A percentile compares a stretch with the other conserved stretches of the same genome.
Evolutionary conservation across 2,888 invertebrate species (phyloP).

Genomic region (Epinotia bilunana): DNA sequence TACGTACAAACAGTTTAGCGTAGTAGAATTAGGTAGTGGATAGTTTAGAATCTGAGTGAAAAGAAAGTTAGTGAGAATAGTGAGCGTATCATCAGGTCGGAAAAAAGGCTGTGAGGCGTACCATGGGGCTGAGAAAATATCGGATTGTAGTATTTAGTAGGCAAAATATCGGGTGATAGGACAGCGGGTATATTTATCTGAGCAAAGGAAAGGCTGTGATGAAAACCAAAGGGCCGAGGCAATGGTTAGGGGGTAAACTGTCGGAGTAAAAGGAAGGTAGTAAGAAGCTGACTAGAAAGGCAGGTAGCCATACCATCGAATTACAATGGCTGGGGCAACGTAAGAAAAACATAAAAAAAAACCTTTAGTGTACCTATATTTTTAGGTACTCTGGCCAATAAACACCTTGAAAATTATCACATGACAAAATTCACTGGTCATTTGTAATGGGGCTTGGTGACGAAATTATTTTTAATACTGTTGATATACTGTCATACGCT

Average conservation of each 20-base stretch:
- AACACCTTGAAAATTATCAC: too few relatives aligned
- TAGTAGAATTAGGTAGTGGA: neutral
- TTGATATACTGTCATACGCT: neutral
- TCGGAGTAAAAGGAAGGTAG: neutral
- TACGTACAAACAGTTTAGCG: neutral
- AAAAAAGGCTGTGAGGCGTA: neutral
- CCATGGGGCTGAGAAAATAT: neutral
- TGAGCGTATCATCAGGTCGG: too few relatives aligned
- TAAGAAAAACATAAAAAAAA: neutral
- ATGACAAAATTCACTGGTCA: too few relatives aligned
- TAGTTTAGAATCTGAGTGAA: too few relatives aligned
- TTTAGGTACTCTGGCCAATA: too few relatives aligned
- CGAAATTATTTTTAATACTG: too few relatives aligned
- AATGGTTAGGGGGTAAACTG: neutral
- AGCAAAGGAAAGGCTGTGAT: constrained; percentile 2
- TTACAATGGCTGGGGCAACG: neutral
- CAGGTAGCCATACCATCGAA: neutral
- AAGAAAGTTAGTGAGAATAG: too few relatives aligned
- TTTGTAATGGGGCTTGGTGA: too few relatives aligned
- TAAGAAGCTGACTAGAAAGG: neutral
- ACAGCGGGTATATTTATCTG: neutral
- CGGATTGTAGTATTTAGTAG: neutral
- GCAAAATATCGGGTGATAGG: neutral
- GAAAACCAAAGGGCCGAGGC: neutral
- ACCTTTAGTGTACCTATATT: too few relatives aligned